A percentile compares a stretch with the other conserved stretches of the same genome.
phyloP scores from a whole-genome alignment of 2,113 vertebrate genomes.

The Chionis minor region DNA sequence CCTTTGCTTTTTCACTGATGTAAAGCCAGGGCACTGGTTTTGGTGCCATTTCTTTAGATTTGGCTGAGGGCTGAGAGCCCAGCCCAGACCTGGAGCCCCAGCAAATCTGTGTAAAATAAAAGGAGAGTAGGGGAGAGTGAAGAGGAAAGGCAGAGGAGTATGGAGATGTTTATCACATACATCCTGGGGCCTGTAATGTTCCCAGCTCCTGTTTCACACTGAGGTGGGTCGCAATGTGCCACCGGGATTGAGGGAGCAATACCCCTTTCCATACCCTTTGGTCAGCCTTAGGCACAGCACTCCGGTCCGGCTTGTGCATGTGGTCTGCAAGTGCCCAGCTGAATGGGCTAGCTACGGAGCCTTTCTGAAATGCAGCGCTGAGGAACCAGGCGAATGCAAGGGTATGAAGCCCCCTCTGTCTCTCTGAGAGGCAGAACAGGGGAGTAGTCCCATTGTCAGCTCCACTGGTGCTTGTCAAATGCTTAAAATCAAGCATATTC shows the following conservation, averaged over 20 bases:
- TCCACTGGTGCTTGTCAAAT: not conserved
- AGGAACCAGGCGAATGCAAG: not conserved
- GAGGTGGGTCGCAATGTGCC: not conserved
- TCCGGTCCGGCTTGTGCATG: not conserved
- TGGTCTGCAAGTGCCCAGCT: fast-evolving
- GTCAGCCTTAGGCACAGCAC: not conserved
- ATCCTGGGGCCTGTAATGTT: not conserved
- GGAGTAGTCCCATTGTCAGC: not conserved
- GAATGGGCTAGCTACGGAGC: fast-evolving
- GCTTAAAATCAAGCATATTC: not conserved
- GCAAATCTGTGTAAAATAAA: not conserved
- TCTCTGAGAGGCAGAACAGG: not conserved
- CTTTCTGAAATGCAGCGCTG: not conserved
- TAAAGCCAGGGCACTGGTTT: not conserved
- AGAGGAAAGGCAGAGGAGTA: not conserved
- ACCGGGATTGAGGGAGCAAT: not conserved
- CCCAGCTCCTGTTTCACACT: not conserved
- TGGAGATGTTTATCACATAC: not conserved
- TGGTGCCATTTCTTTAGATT: not conserved
- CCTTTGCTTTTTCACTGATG: not conserved
- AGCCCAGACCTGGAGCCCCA: not conserved
- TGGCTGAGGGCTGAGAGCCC: not conserved
- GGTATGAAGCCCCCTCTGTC: fast-evolving
- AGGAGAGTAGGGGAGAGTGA: not conserved
- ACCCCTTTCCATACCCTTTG: fast-evolving